A percentile compares a stretch with the other conserved stretches of the same genome.
Conservation (phyloP, 2,888 invertebrate genomes). For the Peribatodes rhomboidaria region DNA sequence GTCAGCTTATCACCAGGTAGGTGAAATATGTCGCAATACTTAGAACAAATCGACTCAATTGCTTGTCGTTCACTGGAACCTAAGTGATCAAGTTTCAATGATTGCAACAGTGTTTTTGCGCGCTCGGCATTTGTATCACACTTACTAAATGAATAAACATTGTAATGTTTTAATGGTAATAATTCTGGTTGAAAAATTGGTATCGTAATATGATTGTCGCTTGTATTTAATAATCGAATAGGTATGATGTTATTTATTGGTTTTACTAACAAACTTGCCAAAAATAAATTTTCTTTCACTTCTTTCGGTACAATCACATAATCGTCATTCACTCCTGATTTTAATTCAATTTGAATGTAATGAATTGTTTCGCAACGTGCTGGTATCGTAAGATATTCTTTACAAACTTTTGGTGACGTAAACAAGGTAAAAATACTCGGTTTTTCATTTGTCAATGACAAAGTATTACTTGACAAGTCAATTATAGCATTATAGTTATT, state of each 20-base stretch:
- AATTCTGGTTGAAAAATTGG: slow-evolving; percentile 24
- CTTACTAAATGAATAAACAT: too few relatives aligned
- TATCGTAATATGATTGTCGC: slow-evolving; percentile 34
- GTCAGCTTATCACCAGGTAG: slow-evolving; percentile 40
- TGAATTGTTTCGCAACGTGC: slow-evolving; percentile 41
- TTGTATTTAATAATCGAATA: slow-evolving; percentile 41
- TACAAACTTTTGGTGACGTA: too few relatives aligned
- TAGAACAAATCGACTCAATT: too few relatives aligned
- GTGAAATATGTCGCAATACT: slow-evolving; percentile 44
- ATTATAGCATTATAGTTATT: slow-evolving; percentile 29
- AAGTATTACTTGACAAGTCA: slow-evolving; percentile 25
- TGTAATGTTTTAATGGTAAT: too few relatives aligned
- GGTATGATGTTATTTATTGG: slow-evolving; percentile 39
- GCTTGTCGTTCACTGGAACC: too few relatives aligned
- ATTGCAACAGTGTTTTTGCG: too few relatives aligned
- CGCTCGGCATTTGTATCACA: too few relatives aligned
- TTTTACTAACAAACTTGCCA: slow-evolving; percentile 38
- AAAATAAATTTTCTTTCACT: slow-evolving; percentile 39
- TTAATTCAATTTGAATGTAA: slow-evolving; percentile 26
- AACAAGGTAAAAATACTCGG: too few relatives aligned
- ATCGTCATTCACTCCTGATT: slow-evolving; percentile 34
- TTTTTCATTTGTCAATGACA: too few relatives aligned
- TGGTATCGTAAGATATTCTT: slow-evolving; percentile 23
- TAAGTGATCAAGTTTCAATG: too few relatives aligned
- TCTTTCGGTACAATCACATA: slow-evolving; percentile 40